Evolutionary conservation across 2,113 vertebrate genomes (phyloP).

Genomic region (Elanus axillaris): DNA sequence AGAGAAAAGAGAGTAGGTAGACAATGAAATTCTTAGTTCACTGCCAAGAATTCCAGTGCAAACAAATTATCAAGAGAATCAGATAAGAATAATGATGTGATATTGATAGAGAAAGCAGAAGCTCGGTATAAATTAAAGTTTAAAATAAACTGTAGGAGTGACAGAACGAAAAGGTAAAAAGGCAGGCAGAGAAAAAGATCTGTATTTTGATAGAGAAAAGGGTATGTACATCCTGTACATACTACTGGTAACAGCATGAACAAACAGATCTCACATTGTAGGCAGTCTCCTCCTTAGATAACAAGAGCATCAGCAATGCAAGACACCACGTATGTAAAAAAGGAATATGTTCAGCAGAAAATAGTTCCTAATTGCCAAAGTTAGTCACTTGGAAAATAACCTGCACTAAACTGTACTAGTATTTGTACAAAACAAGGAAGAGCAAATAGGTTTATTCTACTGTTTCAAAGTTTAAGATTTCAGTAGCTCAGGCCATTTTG

Average conservation of each 20-base stretch:
- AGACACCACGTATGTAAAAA: not conserved
- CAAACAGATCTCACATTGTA: not conserved
- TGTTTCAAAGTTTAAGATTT: not conserved
- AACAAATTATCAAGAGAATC: constrained; percentile 69
- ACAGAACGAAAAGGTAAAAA: constrained; percentile 36
- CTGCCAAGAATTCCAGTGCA: constrained; percentile 67
- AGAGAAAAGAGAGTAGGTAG: constrained; percentile 68
- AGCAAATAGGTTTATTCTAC: not conserved
- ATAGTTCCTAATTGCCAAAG: not conserved
- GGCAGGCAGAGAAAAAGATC: not conserved
- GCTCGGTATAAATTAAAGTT: constrained; percentile 52
- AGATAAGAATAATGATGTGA: constrained; percentile 66
- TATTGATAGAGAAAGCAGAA: constrained; percentile 62
- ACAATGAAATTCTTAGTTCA: constrained; percentile 65
- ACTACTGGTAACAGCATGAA: not conserved
- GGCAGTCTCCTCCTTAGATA: not conserved
- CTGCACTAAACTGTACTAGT: not conserved
- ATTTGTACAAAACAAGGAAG: not conserved
- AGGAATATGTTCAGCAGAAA: not conserved
- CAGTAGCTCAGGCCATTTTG: not conserved
- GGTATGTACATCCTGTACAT: not conserved
- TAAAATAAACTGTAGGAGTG: constrained; percentile 46
- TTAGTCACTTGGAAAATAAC: not conserved
- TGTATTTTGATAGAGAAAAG: not conserved
- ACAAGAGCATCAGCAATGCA: not conserved